phyloP scores from a whole-genome alignment of 2,888 invertebrate genomes.

The Bombylius discolor region DNA sequence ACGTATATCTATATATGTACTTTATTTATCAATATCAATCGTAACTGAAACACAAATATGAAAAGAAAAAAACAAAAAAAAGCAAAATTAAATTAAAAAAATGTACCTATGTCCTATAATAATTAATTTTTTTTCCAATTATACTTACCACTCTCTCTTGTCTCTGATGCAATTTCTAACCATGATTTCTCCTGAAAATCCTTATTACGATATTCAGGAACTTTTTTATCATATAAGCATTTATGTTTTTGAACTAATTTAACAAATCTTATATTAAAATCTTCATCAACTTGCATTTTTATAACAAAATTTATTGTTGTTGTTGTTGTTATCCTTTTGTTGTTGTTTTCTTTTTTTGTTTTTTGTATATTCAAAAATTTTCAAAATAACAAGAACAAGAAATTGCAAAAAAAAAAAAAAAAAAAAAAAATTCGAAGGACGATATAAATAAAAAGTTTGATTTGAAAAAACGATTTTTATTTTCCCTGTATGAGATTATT shows the following conservation, averaged over 20 bases:
- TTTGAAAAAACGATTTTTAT: not conserved
- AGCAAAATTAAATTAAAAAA: too few relatives aligned
- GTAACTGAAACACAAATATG: too few relatives aligned
- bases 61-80: too few relatives aligned
- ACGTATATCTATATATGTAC: too few relatives aligned
- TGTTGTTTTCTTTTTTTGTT: too few relatives aligned
- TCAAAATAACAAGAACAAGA: not conserved
- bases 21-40: too few relatives aligned
- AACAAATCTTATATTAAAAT: constrained; percentile 38
- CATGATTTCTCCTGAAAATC: constrained; percentile 37
- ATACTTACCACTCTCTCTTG: constrained; percentile 31
- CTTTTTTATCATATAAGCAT: constrained; percentile 38
- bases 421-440: too few relatives aligned
- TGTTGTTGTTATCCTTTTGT: too few relatives aligned
- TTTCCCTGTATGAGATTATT: not conserved
- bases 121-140: too few relatives aligned
- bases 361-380: too few relatives aligned
- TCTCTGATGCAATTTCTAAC: constrained; percentile 31
- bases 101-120: too few relatives aligned
- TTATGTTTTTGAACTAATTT: constrained; percentile 39
- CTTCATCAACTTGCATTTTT: constrained; percentile 38
- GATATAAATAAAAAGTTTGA: too few relatives aligned
- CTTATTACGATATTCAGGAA: constrained; percentile 38
- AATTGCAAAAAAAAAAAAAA: not conserved
- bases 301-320: constrained; percentile 20